Conservation (phyloP, 2,113 vertebrate species). For the Jacana jacana region DNA sequence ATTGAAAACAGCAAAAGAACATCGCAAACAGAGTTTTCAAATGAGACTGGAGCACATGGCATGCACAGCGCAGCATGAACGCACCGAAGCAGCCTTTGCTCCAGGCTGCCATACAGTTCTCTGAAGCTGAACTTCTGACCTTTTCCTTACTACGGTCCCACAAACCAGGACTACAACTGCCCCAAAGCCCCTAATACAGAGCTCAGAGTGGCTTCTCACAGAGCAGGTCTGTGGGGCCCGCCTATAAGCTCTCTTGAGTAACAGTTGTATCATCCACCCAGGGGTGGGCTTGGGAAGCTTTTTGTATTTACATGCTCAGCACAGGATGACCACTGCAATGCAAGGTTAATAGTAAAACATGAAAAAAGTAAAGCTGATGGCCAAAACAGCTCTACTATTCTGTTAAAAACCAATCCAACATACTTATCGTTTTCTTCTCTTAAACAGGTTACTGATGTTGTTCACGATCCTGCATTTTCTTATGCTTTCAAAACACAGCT, state of each 20-base stretch:
- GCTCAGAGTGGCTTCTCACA: neutral
- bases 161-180: neutral
- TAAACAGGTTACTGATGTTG: neutral
- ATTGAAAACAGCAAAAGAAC: neutral
- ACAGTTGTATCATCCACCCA: neutral
- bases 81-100: neutral
- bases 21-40: neutral
- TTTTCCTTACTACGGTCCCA: neutral
- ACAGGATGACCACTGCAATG: neutral
- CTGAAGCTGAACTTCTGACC: neutral
- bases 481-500: neutral
- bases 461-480: neutral
- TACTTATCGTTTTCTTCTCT: neutral
- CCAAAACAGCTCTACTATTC: neutral
- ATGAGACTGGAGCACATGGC: neutral
- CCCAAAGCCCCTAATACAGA: neutral
- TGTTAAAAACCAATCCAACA: neutral
- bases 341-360: neutral
- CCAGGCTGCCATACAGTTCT: neutral
- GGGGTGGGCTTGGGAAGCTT: neutral
- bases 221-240: neutral
- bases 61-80: neutral
- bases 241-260: neutral
- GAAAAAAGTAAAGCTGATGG: neutral
- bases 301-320: neutral